Evolutionary conservation across 2,113 vertebrate genomes (phyloP).

Genomic region (Danionella cerebrum): DNA sequence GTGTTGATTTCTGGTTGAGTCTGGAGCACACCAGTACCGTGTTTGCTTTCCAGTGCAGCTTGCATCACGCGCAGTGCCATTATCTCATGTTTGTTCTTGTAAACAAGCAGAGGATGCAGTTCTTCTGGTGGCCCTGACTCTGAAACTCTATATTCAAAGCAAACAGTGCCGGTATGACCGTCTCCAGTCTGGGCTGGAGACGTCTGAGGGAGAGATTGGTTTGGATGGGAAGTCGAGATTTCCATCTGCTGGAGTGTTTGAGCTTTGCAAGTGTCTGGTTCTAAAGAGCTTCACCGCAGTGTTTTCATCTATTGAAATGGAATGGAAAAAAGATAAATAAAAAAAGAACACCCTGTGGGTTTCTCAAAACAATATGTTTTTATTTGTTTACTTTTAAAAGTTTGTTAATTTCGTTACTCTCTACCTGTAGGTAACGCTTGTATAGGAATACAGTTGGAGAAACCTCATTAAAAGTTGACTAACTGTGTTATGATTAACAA

Average conservation of each 20-base stretch:
- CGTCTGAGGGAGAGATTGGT: background rate
- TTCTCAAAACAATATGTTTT: no score
- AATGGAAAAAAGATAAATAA: no score
- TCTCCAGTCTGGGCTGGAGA: slow-evolving; percentile 4
- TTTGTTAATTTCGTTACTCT: no score
- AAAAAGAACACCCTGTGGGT: no score
- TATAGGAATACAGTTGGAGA: no score
- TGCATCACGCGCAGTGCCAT: background rate
- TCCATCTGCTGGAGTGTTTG: slow-evolving; percentile 27
- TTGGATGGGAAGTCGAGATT: background rate
- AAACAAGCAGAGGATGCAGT: slow-evolving; percentile 11
- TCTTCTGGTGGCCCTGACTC: background rate
- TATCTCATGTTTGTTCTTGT: slow-evolving; percentile 19
- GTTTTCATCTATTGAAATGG: no score
- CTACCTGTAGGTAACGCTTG: no score
- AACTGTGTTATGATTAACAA: no score
- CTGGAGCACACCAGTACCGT: background rate
- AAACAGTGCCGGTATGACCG: background rate
- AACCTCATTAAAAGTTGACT: no score
- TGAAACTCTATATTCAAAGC: background rate
- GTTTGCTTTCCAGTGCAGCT: background rate
- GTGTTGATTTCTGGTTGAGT: background rate
- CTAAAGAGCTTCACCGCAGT: no score
- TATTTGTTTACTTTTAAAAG: no score
- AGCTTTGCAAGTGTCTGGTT: slow-evolving; percentile 4